Conservation (phyloP, 2,888 invertebrate genomes). For the Ichneumon xanthorius region DNA sequence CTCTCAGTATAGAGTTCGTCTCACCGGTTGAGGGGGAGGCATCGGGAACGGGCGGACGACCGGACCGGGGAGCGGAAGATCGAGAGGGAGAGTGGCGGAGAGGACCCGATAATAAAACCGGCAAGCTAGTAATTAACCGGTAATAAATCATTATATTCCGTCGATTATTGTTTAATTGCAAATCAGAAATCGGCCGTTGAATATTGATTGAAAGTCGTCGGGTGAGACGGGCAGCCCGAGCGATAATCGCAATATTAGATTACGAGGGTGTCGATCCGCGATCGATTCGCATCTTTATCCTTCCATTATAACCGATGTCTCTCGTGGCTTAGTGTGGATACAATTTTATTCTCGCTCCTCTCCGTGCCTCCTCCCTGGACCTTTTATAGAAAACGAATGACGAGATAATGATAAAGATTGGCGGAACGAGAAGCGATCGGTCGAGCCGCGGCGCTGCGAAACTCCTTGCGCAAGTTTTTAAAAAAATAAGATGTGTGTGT, state of each 20-base stretch:
- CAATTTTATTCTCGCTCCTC: conserved; percentile 23
- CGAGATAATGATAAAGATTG: conserved; percentile 58
- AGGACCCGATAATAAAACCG: conserved; percentile 65
- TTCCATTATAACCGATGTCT: conserved; percentile 37
- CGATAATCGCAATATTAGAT: conserved; percentile 60
- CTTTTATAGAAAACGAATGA: conserved; percentile 53
- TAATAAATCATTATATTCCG: conserved; percentile 82
- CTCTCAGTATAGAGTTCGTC: background rate
- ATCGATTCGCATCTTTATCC: conserved; percentile 42
- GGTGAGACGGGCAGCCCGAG: conserved; percentile 41
- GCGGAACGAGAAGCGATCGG: conserved; percentile 30
- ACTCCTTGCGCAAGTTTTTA: conserved; percentile 30
- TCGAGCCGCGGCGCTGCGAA: conserved; percentile 20
- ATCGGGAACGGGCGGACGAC: conserved; percentile 7
- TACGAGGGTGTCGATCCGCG: conserved; percentile 60
- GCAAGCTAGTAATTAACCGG: conserved; percentile 80
- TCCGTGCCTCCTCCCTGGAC: background rate
- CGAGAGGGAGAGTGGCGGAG: conserved; percentile 64
- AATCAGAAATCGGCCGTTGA: conserved; percentile 80
- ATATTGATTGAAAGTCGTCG: conserved; percentile 79
- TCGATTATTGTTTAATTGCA: conserved; percentile 83
- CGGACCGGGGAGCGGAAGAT: conserved; percentile 50
- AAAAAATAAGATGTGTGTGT: background rate
- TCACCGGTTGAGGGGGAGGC: background rate
- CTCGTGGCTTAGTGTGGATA: conserved; percentile 21